Percentiles rank a stretch among this genome's conserved stretches.
These are phyloP conservation scores for Diuraphis noxia DNA, from an alignment of 1,140 invertebrate species.

Conservation along the genomic window DNA sequence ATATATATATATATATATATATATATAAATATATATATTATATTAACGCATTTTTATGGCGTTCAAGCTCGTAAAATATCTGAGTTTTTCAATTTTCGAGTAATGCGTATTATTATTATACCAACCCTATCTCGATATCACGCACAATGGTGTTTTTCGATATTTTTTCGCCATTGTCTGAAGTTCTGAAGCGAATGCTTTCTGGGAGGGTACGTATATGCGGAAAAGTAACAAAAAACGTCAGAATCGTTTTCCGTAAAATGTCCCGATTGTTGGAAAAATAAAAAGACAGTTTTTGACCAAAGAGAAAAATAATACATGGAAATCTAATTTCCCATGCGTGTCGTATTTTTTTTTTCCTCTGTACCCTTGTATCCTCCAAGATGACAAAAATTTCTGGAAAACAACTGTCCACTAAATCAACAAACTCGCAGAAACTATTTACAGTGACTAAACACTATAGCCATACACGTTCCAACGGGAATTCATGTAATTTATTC, in stretches of 20 bases:
- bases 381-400: not conserved
- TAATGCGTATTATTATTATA: not conserved
- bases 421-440: not conserved
- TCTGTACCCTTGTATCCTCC: too few species aligned
- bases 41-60: not conserved
- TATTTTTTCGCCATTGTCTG: not conserved
- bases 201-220: not conserved
- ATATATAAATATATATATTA: not conserved
- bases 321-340: conserved; percentile 49
- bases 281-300: conserved; percentile 48
- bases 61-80: not conserved
- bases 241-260: conserved; percentile 8
- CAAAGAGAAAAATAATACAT: not conserved
- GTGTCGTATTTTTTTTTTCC: conserved; percentile 16
- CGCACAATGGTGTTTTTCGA: not conserved
- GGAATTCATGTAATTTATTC: not conserved
- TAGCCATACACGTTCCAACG: not conserved
- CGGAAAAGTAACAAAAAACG: not conserved
- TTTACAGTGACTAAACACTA: not conserved
- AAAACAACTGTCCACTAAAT: not conserved
- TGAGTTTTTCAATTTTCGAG: not conserved
- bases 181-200: not conserved
- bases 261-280: conserved; percentile 6
- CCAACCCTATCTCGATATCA: not conserved
- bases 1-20: not conserved